Percentiles rank a stretch among this genome's conserved stretches.
These are phyloP conservation scores for Penaeus monodon DNA, from an alignment of 2,888 invertebrate species.

Conservation along the genomic window DNA sequence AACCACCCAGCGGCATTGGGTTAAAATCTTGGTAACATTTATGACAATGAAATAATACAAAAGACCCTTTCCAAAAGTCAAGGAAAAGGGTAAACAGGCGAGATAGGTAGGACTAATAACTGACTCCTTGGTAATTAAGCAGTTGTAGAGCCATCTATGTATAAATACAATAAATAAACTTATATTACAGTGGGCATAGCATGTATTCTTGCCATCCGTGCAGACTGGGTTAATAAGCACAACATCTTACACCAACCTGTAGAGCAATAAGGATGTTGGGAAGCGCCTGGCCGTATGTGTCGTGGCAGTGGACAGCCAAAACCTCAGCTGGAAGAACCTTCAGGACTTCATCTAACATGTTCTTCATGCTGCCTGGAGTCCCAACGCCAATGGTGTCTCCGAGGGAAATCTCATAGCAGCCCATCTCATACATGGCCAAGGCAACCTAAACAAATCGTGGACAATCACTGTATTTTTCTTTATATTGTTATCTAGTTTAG, in stretches of 20 bases:
- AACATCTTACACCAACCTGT: slow-evolving; percentile 43
- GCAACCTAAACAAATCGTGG: slow-evolving; percentile 71
- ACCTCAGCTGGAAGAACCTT: slow-evolving; percentile 75
- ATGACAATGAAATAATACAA: no score
- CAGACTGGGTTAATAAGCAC: no score
- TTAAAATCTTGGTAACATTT: no score
- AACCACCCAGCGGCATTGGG: no score
- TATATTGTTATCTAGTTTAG: neutral
- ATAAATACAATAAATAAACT: no score
- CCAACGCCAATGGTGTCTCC: slow-evolving; percentile 99
- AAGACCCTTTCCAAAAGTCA: no score
- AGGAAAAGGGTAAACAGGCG: no score
- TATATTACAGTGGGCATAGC: no score
- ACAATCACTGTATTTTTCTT: slow-evolving; percentile 21
- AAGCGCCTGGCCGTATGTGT: slow-evolving; percentile 97
- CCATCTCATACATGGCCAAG: slow-evolving; percentile 81
- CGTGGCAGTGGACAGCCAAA: slow-evolving; percentile 95
- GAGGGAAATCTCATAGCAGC: slow-evolving; percentile 95
- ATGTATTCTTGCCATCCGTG: no score
- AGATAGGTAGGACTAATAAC: no score
- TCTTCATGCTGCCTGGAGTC: slow-evolving; percentile 82
- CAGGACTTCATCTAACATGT: slow-evolving; percentile 83
- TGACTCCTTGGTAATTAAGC: no score
- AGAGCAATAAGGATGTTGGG: slow-evolving; percentile 92
- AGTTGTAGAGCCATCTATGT: no score